These are phyloP conservation scores for Denticeps clupeoides DNA, from an alignment of 2,797 vertebrate genomes.

Conservation along the genomic window DNA sequence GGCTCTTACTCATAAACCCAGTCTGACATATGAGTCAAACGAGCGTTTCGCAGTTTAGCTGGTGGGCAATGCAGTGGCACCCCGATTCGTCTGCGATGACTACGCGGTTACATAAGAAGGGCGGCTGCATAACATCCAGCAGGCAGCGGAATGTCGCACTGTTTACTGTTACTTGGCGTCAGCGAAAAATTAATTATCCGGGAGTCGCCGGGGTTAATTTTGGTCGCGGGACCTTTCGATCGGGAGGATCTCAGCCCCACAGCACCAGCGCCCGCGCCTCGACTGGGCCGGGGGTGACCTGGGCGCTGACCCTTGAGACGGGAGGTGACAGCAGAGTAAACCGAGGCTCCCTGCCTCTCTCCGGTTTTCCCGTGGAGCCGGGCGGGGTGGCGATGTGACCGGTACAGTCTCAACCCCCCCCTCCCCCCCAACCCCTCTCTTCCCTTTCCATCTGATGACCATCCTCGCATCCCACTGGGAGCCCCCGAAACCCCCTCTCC, in stretches of 20 bases:
- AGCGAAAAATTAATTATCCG: constrained; percentile 91
- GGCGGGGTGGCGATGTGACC: too few relatives aligned
- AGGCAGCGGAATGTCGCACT: too few relatives aligned
- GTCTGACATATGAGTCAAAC: constrained; percentile 7
- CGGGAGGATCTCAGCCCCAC: constrained; percentile 70
- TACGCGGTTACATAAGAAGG: neutral
- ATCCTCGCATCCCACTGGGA: constrained; percentile 35
- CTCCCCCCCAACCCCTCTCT: constrained; percentile 41
- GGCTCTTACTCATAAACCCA: constrained; percentile 5
- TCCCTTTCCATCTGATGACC: constrained; percentile 31
- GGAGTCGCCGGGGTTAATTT: constrained; percentile 86
- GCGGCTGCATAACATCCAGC: too few relatives aligned
- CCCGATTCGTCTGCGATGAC: neutral
- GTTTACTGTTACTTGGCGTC: constrained; percentile 65
- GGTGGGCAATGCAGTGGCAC: neutral
- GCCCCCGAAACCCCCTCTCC: constrained; percentile 34
- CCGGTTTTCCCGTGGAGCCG: too few relatives aligned
- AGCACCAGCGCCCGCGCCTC: constrained; percentile 62
- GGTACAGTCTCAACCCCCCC: constrained; percentile 43
- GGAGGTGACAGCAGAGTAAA: constrained; percentile 73
- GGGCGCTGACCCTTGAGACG: constrained; percentile 79
- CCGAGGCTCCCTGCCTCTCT: constrained; percentile 34
- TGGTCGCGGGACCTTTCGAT: constrained; percentile 85
- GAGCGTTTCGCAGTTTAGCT: constrained; percentile 4
- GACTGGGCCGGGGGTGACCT: constrained; percentile 66